Evolutionary conservation across 2,888 invertebrate species (phyloP).

Genomic region (Chironomus riparius): DNA sequence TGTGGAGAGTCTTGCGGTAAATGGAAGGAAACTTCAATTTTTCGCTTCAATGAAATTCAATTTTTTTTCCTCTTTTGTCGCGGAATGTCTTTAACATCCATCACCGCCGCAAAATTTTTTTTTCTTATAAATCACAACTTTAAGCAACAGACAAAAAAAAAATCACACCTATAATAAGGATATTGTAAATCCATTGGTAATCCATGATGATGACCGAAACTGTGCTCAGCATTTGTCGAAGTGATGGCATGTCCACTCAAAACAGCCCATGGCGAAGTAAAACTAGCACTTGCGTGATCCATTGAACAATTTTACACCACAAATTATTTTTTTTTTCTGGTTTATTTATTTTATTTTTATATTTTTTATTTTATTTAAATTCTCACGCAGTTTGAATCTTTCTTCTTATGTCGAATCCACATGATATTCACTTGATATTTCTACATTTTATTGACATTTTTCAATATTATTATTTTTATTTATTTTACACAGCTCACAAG

Average conservation of each 20-base stretch:
- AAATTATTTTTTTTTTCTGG: too few relatives aligned
- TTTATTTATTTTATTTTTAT: constrained; percentile 3
- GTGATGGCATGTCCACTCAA: constrained; percentile 49
- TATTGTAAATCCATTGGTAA: constrained; percentile 89
- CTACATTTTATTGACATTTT: too few relatives aligned
- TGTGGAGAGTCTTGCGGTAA: neutral
- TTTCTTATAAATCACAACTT: neutral
- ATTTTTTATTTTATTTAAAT: neutral
- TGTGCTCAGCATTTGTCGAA: constrained; percentile 42
- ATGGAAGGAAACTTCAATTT: constrained; percentile 21
- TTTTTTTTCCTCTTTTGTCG: neutral
- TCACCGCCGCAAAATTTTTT: neutral
- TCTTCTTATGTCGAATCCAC: neutral
- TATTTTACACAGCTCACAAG: neutral
- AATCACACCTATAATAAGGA: constrained; percentile 71
- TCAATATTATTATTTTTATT: neutral
- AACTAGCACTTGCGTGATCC: constrained; percentile 71
- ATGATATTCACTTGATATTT: neutral
- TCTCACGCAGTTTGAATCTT: constrained; percentile 3
- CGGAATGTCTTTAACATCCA: neutral
- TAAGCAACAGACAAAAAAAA: too few relatives aligned
- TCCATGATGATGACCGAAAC: constrained; percentile 49
- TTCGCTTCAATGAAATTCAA: constrained; percentile 15
- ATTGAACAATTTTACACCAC: constrained; percentile 37
- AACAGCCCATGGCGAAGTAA: constrained; percentile 69